phyloP scores from a whole-genome alignment of 2,113 vertebrate genomes.

The Rhea pennata region DNA sequence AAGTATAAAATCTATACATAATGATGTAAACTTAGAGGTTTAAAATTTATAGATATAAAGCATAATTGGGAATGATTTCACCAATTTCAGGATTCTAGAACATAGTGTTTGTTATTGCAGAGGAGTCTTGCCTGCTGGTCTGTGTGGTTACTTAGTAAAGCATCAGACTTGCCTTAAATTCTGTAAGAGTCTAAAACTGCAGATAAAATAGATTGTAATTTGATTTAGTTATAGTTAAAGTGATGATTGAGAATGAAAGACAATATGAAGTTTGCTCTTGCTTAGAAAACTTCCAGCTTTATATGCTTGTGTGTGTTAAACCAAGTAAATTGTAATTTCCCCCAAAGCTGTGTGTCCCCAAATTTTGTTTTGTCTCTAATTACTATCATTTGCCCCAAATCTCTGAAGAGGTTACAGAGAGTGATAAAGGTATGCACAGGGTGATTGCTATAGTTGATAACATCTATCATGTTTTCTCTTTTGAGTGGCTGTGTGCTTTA shows the following conservation, averaged over 20 bases:
- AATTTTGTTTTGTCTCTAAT: background rate
- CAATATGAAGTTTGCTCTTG: background rate
- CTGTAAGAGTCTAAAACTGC: background rate
- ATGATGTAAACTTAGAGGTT: background rate
- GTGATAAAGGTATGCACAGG: background rate
- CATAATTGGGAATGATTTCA: background rate
- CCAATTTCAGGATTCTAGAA: background rate
- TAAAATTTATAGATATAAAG: background rate
- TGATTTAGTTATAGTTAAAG: background rate
- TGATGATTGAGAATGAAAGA: background rate
- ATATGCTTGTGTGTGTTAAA: background rate
- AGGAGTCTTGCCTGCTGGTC: background rate
- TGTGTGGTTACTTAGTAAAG: background rate
- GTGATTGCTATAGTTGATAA: background rate
- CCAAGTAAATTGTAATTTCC: background rate
- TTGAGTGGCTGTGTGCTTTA: background rate
- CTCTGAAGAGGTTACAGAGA: background rate
- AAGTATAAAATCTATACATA: background rate
- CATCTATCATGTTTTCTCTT: background rate
- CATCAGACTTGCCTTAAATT: background rate
- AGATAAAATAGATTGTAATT: background rate
- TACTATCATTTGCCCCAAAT: background rate
- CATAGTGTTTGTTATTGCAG: background rate
- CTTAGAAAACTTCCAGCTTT: background rate
- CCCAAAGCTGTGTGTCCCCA: background rate